Base-by-base conservation (phyloP, 2,797 vertebrate species). In the Potorous gilbertii region DNA sequence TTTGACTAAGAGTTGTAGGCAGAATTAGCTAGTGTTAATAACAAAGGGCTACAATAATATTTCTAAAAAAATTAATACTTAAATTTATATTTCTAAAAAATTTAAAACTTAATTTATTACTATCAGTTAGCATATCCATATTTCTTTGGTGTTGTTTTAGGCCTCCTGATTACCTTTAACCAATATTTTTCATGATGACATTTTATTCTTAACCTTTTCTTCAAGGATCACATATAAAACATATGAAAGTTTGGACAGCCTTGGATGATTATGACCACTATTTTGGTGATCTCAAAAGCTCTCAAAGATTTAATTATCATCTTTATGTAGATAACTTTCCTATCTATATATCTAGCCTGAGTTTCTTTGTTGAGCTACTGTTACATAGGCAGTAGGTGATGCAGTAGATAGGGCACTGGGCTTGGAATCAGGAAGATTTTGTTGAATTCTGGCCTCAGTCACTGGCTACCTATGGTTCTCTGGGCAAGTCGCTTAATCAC, bases 31-130 rank as follows among this genome's bases (percentile, higher is more conserved):
- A 56, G 4, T 3, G 3, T 5, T 54, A 94, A 50, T 91, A 55
- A 55, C 55, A 54, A 96, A 93, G 94, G 0, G 4, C 54, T 92
- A 94, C 50, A 24, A 52, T 90, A 50, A 24, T 50, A 66, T 95
- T 95, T 90, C 3, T 55, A 46, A 46, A 81, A 81, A 81, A 27
- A 9, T 81, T 46, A 46, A 27, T 81, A 46, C 13, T 81, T 81
- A 24, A n/a, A 5, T 46, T 81, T 46, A 24, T 50, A 56, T 95
- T 95, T 90, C 3, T 55, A 46, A 46, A 81, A 81, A 81, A 27
- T 21, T 81, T 46, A 46, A 27, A 46, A 46, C 12, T 81, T 81
- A 24, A 5, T 46, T 81, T 46, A 74, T 81, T 46, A 27, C 8
- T 46, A 24, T 6, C 24, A 81, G 21, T 81, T 46, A 81, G 21